These are phyloP conservation scores for Percopsis transmontana DNA, from an alignment of 2,113 vertebrate genomes.

Conservation along the genomic window DNA sequence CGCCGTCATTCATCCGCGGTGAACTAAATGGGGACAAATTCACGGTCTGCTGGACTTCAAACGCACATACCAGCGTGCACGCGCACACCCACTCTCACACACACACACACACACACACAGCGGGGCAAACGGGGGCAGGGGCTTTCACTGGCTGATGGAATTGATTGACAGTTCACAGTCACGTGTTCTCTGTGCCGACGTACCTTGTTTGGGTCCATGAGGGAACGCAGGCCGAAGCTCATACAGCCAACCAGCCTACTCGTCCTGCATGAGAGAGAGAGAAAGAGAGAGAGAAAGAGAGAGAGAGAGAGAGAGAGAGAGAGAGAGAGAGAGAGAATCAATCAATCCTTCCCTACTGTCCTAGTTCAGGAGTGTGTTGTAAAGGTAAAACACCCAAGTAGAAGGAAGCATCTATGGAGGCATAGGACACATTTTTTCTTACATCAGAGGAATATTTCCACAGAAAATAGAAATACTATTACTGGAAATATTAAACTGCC, in stretches of 20 bases:
- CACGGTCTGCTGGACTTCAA: constrained; percentile 45
- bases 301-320: neutral
- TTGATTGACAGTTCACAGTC: neutral
- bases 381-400: too few species aligned
- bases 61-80: constrained; percentile 15
- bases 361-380: too few species aligned
- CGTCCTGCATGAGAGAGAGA: constrained; percentile 65
- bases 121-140: neutral
- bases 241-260: constrained; percentile 84
- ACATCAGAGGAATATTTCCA: too few species aligned
- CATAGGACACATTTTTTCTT: too few species aligned
- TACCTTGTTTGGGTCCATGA: constrained; percentile 84
- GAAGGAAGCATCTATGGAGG: too few species aligned
- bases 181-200: constrained; percentile 31
- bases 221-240: constrained; percentile 90
- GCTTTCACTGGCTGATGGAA: neutral
- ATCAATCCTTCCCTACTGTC: too few species aligned
- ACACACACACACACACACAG: neutral
- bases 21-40: constrained; percentile 50
- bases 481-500: too few species aligned
- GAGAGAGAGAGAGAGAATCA: neutral
- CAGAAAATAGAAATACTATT: too few species aligned
- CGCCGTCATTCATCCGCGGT: constrained; percentile 52
- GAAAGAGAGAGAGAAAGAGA: neutral
- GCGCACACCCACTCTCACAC: constrained; percentile 2